phyloP scores from a whole-genome alignment of 2,888 invertebrate genomes.

The Cephus nigrinus region DNA sequence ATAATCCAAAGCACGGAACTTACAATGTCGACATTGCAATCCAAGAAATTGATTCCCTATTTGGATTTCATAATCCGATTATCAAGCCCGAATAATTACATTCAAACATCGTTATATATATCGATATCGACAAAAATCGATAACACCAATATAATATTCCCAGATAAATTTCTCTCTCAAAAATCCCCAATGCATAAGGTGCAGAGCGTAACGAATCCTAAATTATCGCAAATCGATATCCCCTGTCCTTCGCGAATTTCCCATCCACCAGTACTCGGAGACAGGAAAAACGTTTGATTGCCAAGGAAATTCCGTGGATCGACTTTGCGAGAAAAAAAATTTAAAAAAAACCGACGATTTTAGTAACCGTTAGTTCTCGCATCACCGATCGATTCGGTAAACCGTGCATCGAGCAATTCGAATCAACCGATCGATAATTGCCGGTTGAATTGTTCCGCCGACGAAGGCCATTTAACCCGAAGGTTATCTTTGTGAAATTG shows the following conservation, averaged over 20 bases:
- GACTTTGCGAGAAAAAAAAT: not conserved
- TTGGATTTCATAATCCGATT: not conserved
- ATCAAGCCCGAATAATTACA: not conserved
- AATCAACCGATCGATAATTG: not conserved
- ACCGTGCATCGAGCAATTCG: not conserved
- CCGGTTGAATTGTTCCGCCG: not conserved
- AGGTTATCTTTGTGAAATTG: not conserved
- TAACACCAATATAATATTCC: not conserved
- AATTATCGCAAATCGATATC: not conserved
- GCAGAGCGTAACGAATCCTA: not conserved
- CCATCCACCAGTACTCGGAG: not conserved
- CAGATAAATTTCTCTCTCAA: not conserved
- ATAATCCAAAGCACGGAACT: not conserved
- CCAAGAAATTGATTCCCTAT: not conserved
- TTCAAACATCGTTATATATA: not conserved
- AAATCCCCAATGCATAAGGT: not conserved
- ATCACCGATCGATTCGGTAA: not conserved
- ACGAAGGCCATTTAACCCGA: not conserved
- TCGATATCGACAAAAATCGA: not conserved
- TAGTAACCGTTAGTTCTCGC: not conserved
- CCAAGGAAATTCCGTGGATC: not conserved
- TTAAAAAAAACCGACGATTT: not conserved
- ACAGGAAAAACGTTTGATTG: not conserved
- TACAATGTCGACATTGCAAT: not conserved
- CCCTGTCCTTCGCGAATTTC: not conserved